Evolutionary conservation across 1,140 invertebrate species (phyloP).

Genomic region (Brachionus manjavacas): DNA sequence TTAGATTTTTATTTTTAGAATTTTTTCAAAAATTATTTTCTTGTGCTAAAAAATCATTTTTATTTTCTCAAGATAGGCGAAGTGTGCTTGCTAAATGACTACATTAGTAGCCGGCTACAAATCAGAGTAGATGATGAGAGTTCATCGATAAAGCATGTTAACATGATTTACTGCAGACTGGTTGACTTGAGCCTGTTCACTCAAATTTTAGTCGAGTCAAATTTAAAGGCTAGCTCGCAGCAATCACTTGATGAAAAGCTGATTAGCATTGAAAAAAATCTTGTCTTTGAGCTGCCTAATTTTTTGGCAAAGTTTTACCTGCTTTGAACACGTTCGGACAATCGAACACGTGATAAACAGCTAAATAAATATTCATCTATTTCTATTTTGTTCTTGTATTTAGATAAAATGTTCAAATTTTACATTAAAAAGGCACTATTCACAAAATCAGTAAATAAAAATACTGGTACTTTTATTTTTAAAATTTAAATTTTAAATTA

Average conservation of each 20-base stretch:
- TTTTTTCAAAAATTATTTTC: not conserved
- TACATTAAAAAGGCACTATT: not conserved
- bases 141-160: not conserved
- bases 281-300: not conserved
- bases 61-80: constrained; percentile 4
- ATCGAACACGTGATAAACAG: not conserved
- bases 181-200: constrained; percentile 15
- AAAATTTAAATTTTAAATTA: not conserved
- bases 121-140: constrained; percentile 24
- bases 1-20: constrained; percentile 4
- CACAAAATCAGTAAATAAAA: constrained; percentile 28
- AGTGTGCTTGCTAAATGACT: constrained; percentile 41
- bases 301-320: not conserved
- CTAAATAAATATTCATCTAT: not conserved
- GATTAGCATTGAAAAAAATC: not conserved
- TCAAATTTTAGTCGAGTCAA: constrained; percentile 22
- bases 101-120: constrained; percentile 33
- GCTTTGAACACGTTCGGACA: not conserved
- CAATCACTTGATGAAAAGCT: not conserved
- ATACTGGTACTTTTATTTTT: not conserved
- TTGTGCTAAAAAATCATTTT: not conserved
- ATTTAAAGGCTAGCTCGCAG: not conserved
- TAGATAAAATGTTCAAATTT: not conserved
- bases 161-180: constrained; percentile 21
- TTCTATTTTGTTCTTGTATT: not conserved